These are phyloP conservation scores for Girardia tigrina DNA, from an alignment of 2,888 invertebrate genomes.

Conservation along the genomic window DNA sequence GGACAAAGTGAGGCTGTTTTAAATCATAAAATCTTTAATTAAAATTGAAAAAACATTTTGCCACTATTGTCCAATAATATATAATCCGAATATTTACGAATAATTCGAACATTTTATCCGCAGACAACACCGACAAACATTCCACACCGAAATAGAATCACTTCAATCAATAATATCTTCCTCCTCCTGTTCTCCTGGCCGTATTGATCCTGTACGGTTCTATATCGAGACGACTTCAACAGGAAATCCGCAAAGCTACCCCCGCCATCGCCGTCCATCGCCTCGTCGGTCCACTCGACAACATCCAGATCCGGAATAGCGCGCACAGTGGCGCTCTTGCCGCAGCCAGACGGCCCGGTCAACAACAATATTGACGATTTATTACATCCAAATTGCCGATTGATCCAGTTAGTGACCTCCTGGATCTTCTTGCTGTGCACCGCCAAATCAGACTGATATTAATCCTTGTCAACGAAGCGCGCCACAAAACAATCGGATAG, in stretches of 20 bases:
- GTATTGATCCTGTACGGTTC: not conserved
- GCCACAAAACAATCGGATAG: no score
- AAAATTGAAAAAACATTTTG: no score
- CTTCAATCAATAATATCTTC: not conserved
- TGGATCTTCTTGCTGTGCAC: not conserved
- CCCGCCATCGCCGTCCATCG: not conserved
- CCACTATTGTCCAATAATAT: no score
- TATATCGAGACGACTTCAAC: not conserved
- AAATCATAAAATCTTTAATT: no score
- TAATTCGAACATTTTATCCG: no score
- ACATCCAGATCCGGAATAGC: not conserved
- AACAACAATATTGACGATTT: not conserved
- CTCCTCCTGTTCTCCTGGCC: not conserved
- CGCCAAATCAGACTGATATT: not conserved
- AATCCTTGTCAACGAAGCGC: no score
- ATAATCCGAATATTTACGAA: no score
- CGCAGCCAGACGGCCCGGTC: not conserved
- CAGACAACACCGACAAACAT: no score
- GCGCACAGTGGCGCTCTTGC: not conserved
- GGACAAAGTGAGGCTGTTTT: no score
- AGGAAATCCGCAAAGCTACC: not conserved
- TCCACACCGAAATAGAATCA: no score
- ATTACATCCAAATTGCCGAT: not conserved
- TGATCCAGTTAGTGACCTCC: not conserved
- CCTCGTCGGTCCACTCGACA: not conserved